Base-by-base conservation (phyloP, 2,797 vertebrate species). In the Notoglanidium macrostoma region DNA sequence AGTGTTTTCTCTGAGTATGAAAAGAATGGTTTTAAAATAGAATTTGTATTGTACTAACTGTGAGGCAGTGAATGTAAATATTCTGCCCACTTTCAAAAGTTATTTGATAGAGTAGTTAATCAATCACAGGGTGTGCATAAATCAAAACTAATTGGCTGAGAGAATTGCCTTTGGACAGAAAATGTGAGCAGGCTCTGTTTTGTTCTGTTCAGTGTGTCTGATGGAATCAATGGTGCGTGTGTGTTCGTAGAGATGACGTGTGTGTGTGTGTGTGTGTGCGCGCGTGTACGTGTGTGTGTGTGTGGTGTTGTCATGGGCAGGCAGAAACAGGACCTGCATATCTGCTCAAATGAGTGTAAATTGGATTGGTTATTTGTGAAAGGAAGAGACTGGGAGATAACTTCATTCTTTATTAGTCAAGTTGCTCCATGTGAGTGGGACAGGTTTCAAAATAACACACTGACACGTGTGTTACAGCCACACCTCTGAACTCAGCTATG, bases 311-410 rank as follows among this genome's bases (percentile, higher is more conserved):
- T 54, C 54, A 46, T 44, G 83, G 87, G 87, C 87, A 85, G 67
- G 87, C 83, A 88, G 77, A 54, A 85, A 85, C 87, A 85, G 5
- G 74, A 65, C 67, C 57, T 63, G 55, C 14, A 7, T 61, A 61
- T n/a, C 46, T 61, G 21, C 67, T 59, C n/a, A 85, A 72, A 87
- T 55, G 83, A 88, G 83, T 88, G 87, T 67, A 85, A 88, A 88
- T 88, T 85, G 87, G 68, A 49, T 81, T 85, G 77, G 40, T 81
- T 74, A 81, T 81, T 84, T 87, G 81, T 57, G 81, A 57, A 67
- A 67, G 32, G 61, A 23, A 26, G 19, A 83, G 26, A 35, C n/a
- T 32, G 61, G 40, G n/a, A 79, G 82, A 79, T 68, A 49, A 76
- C 46, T 70, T 68, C 32, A 23, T n/a, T 29, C 15, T 70, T 85